Base-by-base conservation (phyloP, 2,797 vertebrate species). In the Acipenser transmontanus region DNA sequence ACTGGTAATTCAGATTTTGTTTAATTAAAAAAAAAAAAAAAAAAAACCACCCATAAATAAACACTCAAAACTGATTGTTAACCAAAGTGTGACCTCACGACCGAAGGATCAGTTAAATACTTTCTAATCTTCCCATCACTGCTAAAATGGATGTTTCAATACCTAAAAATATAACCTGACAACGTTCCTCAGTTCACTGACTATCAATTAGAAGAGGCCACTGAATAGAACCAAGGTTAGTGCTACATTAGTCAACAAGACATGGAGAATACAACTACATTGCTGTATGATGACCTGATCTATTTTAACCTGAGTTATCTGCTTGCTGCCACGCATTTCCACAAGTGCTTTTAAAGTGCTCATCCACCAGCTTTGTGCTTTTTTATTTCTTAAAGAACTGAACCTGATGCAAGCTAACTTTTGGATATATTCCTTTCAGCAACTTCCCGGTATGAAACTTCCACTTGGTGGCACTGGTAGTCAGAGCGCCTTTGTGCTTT, bases 241-340 rank as follows among this genome's bases (percentile, higher is more conserved):
- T 57, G 12, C 54, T 57, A 13, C 34, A 34, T 57, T 57, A 57
- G 54, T 57, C 12, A 7, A 13, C 14, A n/a, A 11, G 12, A 57
- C 9, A n/a, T 7, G 12, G 12, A n/a, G 54, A n/a, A 34, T 34
- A 34, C 3, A 34, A 34, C 34, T 34, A 34, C 34, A 34, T 4
- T 34, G 34, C 11, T 57, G 12, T n/a, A 13, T 11, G 54, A 11
- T 57, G 9, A 4, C 8, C 54, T 11, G 12, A 57, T 2, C 54
- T 13, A 57, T 11, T 13, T 11, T 13, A 13, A 11, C 6, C 7
- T 9, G 6, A 57, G 10, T 17, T 61, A 6, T 64, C 51, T 70
- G 72, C 66, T 65, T 68, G 50, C 13, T 69, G 50, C 54, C 52
- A 65, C 7, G 54, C 20, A 54, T 66, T 47, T 65, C 13, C 17